Percentiles rank a stretch among this genome's conserved stretches.
These are phyloP conservation scores for Drosophila lutescens DNA, from an alignment of 2,888 invertebrate species.

Conservation along the genomic window DNA sequence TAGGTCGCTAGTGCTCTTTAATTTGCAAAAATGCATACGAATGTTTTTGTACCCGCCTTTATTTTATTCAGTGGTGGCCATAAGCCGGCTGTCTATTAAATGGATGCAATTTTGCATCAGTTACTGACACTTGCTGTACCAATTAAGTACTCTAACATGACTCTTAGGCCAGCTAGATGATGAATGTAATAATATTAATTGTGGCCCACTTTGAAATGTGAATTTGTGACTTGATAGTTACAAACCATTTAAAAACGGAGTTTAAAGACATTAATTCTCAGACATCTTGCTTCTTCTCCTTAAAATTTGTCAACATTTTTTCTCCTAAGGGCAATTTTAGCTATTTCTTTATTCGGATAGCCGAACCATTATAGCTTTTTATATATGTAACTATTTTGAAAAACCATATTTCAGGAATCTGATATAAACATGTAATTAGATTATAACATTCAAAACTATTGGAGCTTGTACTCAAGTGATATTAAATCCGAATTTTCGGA, in stretches of 20 bases:
- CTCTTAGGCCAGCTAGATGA: slow-evolving; percentile 4
- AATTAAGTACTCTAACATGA: slow-evolving; percentile 13
- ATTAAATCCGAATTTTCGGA: no score
- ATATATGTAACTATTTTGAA: no score
- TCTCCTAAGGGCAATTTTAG: no score
- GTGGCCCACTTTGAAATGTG: background rate
- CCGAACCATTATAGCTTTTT: no score
- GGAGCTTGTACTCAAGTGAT: no score
- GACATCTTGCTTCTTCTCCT: no score
- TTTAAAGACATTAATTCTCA: background rate
- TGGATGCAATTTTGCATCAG: slow-evolving; percentile 10
- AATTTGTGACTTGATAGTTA: background rate
- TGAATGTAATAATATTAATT: background rate
- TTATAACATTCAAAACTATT: no score
- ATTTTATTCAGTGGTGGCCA: background rate
- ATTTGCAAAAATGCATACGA: slow-evolving; percentile 2
- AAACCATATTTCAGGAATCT: no score
- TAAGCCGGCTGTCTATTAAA: background rate
- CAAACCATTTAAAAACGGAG: background rate
- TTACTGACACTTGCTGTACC: slow-evolving; percentile 7
- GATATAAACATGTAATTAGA: no score
- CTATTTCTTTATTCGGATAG: no score
- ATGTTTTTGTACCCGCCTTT: background rate
- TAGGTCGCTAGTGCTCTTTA: slow-evolving; percentile 33
- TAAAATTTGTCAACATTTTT: no score